Base-by-base conservation (phyloP, 2,888 invertebrate species). In the Sphaerophoria rueppellii region DNA sequence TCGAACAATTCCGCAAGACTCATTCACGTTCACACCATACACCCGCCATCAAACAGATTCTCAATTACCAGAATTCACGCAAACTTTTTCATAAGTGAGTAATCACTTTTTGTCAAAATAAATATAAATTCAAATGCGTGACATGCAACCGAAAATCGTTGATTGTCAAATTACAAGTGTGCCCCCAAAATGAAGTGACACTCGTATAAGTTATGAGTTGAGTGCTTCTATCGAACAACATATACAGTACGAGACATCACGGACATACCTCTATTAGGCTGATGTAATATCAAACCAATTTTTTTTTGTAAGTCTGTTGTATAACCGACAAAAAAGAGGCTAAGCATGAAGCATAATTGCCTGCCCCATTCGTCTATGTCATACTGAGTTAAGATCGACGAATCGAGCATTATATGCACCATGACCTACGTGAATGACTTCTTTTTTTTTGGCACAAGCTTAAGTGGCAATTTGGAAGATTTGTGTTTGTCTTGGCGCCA, bases 371-470 rank as follows among this genome's bases (percentile, higher is more conserved):
- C 55, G 55, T 63, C 71, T 57, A 50, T 65, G 70, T 77, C 70
- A 72, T 72, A 55, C 82, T 46, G 37, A 52, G 34, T 37, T 40
- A 24, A 24, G 35, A 52, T 67, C 69, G 55, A 63, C 50, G 48
- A 55, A 34, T 24, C 24, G 43, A 9, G 9, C 32, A 61, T 43
- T 67, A 61, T 76, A 7, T 7, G n/a, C 70, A 72, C 35, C 67
- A 40, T 82, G 77, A 82, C 82, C 82, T 65, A 82, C 73, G 78
- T 78, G 78, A 61, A 57, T 32, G 32, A 61, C 46, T 54, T 60
- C 16, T 4, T 50, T 37, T 12, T 40, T 60, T 60, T 43, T 67
- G 54, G 67, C 67, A 67, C 65, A 65, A 6, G 6, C 11, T 24
- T 11, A 50, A 24, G 24, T 24, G 50, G 52, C 35, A 65, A 52